Conservation (phyloP, 2,888 invertebrate genomes). For the Cerceris ruficornis region DNA sequence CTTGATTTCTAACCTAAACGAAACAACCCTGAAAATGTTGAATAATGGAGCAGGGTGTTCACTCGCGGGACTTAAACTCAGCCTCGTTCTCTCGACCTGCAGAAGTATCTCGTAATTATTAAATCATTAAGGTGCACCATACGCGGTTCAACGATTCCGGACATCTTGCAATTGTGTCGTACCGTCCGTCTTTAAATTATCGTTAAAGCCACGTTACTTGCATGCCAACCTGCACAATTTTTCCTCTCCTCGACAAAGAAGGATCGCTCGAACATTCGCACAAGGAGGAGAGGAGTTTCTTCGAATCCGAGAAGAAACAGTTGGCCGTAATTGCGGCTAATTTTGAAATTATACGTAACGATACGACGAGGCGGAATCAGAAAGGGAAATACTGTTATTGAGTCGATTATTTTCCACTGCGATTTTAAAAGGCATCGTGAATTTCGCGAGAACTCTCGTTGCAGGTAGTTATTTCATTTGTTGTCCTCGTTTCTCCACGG, state of each 20-base stretch:
- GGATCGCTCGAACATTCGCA: too few relatives aligned
- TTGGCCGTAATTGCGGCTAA: too few relatives aligned
- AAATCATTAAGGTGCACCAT: conserved; percentile 52
- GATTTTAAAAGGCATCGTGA: too few relatives aligned
- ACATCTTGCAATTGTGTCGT: conserved; percentile 36
- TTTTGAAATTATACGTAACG: too few relatives aligned
- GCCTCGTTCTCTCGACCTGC: conserved; percentile 15
- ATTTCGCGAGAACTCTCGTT: too few relatives aligned
- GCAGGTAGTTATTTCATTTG: too few relatives aligned
- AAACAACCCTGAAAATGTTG: not conserved
- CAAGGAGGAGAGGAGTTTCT: too few relatives aligned
- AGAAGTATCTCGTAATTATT: conserved; percentile 50
- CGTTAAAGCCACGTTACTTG: conserved; percentile 32
- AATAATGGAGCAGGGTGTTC: conserved; percentile 37
- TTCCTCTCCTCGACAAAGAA: not conserved
- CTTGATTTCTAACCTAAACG: too few relatives aligned
- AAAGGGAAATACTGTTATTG: too few relatives aligned
- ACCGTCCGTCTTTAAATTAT: conserved; percentile 43
- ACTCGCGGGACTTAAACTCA: conserved; percentile 37
- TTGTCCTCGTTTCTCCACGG: too few relatives aligned
- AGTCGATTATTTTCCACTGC: too few relatives aligned
- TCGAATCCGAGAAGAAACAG: not conserved
- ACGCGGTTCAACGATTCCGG: conserved; percentile 17
- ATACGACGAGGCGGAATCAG: too few relatives aligned
- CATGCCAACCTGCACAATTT: not conserved